phyloP scores from a whole-genome alignment of 2,113 vertebrate species.

The Agelaius phoeniceus region DNA sequence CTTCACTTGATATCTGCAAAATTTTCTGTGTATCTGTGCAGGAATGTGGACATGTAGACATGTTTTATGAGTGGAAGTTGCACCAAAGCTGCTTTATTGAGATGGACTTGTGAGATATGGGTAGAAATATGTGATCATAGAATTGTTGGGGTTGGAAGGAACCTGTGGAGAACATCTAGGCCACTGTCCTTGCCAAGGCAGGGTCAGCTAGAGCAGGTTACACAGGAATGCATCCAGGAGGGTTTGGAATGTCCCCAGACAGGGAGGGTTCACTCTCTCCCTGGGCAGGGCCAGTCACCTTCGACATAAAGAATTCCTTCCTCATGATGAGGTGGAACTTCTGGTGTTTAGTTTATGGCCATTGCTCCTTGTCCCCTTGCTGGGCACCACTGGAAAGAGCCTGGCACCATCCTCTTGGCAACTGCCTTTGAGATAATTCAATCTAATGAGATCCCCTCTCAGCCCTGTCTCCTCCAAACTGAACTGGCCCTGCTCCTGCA shows the following conservation, averaged over 20 bases:
- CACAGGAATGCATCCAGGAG: neutral
- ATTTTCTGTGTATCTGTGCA: neutral
- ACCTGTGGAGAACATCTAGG: neutral
- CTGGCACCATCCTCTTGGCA: neutral
- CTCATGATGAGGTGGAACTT: neutral
- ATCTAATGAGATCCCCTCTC: neutral
- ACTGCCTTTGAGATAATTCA: neutral
- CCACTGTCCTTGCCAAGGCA: neutral
- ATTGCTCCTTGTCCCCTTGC: neutral
- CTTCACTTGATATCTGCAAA: neutral
- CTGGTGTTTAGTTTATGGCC: neutral
- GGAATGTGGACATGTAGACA: fast-evolving
- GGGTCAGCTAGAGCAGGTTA: neutral
- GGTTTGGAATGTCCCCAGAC: neutral
- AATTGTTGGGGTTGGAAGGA: neutral
- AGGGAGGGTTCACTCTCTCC: neutral
- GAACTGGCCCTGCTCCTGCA: neutral
- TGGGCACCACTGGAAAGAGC: neutral
- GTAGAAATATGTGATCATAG: neutral
- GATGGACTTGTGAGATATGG: neutral
- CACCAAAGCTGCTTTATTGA: neutral
- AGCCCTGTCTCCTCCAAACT: neutral
- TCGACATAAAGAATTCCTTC: neutral
- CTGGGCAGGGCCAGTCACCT: neutral
- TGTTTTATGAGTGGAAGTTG: neutral